Conservation (phyloP, 2,113 vertebrate genomes). For the Capreolus pygargus region DNA sequence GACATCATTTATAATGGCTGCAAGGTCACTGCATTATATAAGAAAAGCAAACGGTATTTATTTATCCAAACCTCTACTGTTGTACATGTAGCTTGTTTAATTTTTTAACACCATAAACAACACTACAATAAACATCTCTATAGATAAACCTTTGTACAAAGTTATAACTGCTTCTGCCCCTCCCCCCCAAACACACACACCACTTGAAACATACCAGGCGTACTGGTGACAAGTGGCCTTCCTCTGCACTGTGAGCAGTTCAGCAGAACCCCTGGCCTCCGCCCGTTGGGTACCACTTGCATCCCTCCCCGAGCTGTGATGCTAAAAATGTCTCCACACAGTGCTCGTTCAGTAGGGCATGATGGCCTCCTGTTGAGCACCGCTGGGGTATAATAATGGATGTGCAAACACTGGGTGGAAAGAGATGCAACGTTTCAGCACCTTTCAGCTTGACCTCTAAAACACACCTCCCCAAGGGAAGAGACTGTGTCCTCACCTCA, state of each 20-base stretch:
- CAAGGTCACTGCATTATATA: not conserved
- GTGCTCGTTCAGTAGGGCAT: not conserved
- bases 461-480: not conserved
- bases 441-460: not conserved
- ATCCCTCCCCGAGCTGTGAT: not conserved
- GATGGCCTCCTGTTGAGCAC: not conserved
- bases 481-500: not conserved
- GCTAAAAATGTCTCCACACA: not conserved
- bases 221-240: not conserved
- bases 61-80: not conserved
- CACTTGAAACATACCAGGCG: not conserved
- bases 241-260: not conserved
- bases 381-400: accelerated
- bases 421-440: not conserved
- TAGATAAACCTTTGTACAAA: not conserved
- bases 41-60: not conserved
- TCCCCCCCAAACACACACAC: too few species aligned
- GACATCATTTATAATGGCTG: not conserved
- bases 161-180: not conserved
- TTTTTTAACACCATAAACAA: not conserved
- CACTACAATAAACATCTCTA: not conserved
- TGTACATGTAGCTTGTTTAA: not conserved
- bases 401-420: not conserved
- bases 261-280: not conserved
- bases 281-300: not conserved